phyloP scores from a whole-genome alignment of 1,140 invertebrate genomes.

The Aphelinus atriplicis region DNA sequence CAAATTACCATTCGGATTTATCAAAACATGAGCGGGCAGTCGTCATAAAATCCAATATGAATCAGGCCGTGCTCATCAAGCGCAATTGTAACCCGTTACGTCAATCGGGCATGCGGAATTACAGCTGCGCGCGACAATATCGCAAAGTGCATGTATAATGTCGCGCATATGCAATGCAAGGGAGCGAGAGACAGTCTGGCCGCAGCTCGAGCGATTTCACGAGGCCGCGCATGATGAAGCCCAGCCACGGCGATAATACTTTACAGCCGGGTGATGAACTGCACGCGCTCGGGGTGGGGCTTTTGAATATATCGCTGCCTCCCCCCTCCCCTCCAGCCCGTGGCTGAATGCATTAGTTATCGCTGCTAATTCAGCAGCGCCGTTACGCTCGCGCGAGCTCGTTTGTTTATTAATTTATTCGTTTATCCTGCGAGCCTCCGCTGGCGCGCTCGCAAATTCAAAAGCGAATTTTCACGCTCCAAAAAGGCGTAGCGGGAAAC shows the following conservation, averaged over 20 bases:
- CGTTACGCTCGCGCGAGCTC: slow-evolving; percentile 28
- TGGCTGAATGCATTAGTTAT: slow-evolving; percentile 58
- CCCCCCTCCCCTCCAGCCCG: slow-evolving; percentile 26
- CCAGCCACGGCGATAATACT: slow-evolving; percentile 21
- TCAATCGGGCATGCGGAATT: no score
- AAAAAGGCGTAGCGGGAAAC: no score
- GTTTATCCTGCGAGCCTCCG: slow-evolving; percentile 33
- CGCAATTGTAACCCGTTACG: no score
- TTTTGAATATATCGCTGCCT: slow-evolving; percentile 51
- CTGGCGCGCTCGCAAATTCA: not conserved
- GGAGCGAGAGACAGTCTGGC: slow-evolving; percentile 41
- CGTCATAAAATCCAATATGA: no score
- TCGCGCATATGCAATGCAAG: slow-evolving; percentile 59
- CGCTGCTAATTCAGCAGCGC: slow-evolving; percentile 56
- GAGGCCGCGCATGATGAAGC: not conserved
- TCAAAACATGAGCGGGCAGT: no score
- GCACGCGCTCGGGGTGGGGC: slow-evolving; percentile 34
- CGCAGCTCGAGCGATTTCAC: no score
- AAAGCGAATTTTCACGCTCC: slow-evolving; percentile 10
- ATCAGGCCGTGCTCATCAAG: no score
- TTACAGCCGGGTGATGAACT: slow-evolving; percentile 6
- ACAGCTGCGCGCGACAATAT: no score
- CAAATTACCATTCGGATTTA: no score
- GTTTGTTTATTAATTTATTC: slow-evolving; percentile 46
- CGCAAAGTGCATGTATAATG: slow-evolving; percentile 7